Percentiles rank a stretch among this genome's conserved stretches.
Conservation (phyloP, 2,113 vertebrate genomes). For the Mesoclemmys tuberculata region DNA sequence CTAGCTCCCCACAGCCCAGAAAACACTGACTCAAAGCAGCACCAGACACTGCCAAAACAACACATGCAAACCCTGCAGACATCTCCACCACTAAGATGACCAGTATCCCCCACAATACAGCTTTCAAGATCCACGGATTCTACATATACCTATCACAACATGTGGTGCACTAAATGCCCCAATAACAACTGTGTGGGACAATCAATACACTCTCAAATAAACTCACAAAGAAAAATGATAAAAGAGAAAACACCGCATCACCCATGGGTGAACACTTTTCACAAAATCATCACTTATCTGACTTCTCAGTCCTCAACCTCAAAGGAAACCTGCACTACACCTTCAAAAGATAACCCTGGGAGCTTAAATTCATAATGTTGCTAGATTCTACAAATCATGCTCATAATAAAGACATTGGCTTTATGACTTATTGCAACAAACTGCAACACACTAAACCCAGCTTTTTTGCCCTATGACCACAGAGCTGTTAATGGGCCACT, state of each 20-base stretch:
- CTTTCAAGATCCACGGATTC: not conserved
- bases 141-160: not conserved
- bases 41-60: not conserved
- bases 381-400: not conserved
- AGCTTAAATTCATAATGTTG: not conserved
- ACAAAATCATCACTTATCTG: not conserved
- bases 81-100: not conserved
- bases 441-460: not conserved
- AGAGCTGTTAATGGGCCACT: not conserved
- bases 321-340: not conserved
- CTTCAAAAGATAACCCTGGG: not conserved
- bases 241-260: not conserved
- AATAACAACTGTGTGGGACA: not conserved
- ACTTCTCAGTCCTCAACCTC: not conserved
- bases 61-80: not conserved
- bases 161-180: not conserved
- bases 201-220: not conserved
- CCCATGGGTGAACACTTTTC: not conserved
- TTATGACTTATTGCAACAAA: not conserved
- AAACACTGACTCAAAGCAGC: not conserved
- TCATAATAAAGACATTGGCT: not conserved
- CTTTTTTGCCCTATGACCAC: not conserved
- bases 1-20: not conserved
- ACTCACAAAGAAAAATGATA: not conserved
- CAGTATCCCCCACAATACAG: not conserved